Evolutionary conservation across 2,888 invertebrate genomes (phyloP).

Genomic region (Lottia gigantea): DNA sequence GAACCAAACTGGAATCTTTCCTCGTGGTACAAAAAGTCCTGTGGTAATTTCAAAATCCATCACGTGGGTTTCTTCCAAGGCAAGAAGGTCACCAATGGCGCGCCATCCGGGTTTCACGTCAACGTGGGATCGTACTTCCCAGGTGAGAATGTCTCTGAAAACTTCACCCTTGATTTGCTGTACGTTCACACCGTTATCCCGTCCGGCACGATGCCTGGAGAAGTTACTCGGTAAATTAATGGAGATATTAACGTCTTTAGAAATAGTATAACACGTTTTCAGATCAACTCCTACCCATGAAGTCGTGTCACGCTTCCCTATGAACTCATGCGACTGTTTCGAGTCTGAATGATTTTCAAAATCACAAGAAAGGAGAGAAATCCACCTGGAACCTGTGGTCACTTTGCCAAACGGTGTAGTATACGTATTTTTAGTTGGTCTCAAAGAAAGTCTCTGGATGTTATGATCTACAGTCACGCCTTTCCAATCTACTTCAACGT

Average conservation of each 20-base stretch:
- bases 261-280: conserved; percentile 32
- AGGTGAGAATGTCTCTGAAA: conserved; percentile 34
- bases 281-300: conserved; percentile 38
- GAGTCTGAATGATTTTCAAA: conserved; percentile 34
- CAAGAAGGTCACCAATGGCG: conserved; percentile 33
- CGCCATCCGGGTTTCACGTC: conserved; percentile 34
- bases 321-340: conserved; percentile 35
- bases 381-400: conserved; percentile 30
- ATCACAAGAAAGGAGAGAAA: conserved; percentile 35
- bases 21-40: conserved; percentile 31
- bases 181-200: conserved; percentile 34
- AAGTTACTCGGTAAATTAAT: conserved; percentile 33
- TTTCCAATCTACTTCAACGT: conserved; percentile 32
- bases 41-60: conserved; percentile 39
- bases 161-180: conserved; percentile 37
- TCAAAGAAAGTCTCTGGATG: conserved; percentile 28
- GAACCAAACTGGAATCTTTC: conserved; percentile 32
- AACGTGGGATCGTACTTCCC: conserved; percentile 39
- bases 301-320: conserved; percentile 34
- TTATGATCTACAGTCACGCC: conserved; percentile 29
- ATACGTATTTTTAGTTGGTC: conserved; percentile 24
- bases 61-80: conserved; percentile 29
- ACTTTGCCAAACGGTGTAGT: conserved; percentile 34
- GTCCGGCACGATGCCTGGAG: conserved; percentile 31
- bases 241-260: conserved; percentile 27